Conservation (phyloP, 2,113 vertebrate genomes). For the Gavialis gangeticus region DNA sequence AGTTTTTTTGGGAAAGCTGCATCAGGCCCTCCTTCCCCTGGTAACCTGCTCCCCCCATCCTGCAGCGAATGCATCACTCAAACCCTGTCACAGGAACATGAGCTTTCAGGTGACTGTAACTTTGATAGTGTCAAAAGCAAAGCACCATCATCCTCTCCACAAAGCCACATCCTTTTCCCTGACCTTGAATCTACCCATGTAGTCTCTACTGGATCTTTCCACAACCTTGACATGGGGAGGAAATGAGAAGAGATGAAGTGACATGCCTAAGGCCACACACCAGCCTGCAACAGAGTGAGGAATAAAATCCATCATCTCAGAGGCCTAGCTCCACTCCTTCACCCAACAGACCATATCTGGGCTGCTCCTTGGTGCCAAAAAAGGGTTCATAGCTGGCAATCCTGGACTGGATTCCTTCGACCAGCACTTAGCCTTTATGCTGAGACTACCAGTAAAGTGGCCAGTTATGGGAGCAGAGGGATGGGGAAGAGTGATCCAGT, state of each 20-base stretch:
- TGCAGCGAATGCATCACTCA: fast-evolving
- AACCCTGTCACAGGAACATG: neutral
- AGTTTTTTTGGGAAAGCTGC: neutral
- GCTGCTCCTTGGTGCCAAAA: neutral
- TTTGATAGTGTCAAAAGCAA: neutral
- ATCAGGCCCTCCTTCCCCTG: neutral
- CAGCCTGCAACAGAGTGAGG: neutral
- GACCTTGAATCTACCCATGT: fast-evolving
- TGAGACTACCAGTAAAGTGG: neutral
- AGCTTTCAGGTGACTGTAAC: fast-evolving
- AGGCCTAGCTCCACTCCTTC: neutral
- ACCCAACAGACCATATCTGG: neutral
- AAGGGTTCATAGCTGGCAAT: neutral
- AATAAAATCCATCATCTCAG: neutral
- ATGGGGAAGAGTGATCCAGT: neutral
- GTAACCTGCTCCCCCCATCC: neutral
- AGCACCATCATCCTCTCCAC: neutral
- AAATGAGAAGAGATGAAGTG: neutral
- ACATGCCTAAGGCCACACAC: neutral
- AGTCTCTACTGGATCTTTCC: no score
- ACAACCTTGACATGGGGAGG: fast-evolving
- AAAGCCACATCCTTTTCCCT: neutral
- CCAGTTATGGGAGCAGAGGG: neutral
- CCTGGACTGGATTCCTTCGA: neutral
- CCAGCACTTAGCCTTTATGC: neutral